Evolutionary conservation across 2,797 vertebrate species (phyloP), one percentile per base, ranked within the genome.

Genomic region (Strix occidentalis): DNA sequence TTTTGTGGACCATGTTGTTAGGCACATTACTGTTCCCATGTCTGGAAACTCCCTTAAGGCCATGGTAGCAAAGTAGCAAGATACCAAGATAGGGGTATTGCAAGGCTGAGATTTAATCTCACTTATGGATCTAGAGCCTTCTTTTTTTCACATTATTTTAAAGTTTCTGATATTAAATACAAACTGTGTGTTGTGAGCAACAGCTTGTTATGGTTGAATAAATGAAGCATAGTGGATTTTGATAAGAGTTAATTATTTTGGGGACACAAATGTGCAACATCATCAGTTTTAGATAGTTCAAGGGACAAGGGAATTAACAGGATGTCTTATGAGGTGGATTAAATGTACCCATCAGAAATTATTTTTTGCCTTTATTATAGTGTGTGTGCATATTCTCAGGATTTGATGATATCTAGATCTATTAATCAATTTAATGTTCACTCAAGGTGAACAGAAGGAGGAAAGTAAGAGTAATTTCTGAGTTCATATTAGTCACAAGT

Each of bases 401-500:
- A 31, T 96, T 88, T 92, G 89, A 77, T 76, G 39, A 25, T 64
- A 86, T 86, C 84, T 74, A 53, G 93, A 95, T 58, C 37, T 95
- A 85, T 96, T 97, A 95, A 96, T 80, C 88, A 93, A 77, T 95
- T 70, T 50, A 94, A 89, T 46, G 4, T 74, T 94, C 68, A 60
- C 43, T 45, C 72, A 94, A 94, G 64, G 92, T 95, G 88, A 96
- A 87, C 37, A 61, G 84, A 82, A 90, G 57, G 71, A 96, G 79
- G 63, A 76, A 46, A 90, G 68, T 50, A 80, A 91, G 66, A 95
- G 51, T 74, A 3, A 39, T 89, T 94, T 94, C 84, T 81, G 88
- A 92, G 96, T 95, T 96, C 72, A 54, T 93, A 63, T 83, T 92
- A 96, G 87, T 79, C 84, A 92, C 86, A 60, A 53, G 93, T 93